Conservation (phyloP, 2,113 vertebrate genomes). For the Eretmochelys imbricata region DNA sequence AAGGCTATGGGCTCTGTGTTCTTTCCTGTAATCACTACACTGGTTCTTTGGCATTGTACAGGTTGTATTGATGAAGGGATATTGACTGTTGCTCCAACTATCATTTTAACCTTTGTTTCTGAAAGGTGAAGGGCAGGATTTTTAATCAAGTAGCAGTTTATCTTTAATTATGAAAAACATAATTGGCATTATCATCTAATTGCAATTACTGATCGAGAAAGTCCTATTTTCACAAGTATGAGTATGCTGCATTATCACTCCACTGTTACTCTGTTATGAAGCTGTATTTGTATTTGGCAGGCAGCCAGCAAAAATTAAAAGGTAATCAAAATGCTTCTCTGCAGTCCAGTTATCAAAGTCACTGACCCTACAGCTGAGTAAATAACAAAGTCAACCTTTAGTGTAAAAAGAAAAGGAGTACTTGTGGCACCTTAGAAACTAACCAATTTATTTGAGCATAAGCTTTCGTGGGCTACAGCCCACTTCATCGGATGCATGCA, state of each 20-base stretch:
- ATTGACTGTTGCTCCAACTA: slow-evolving; percentile 23
- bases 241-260: slow-evolving; percentile 58
- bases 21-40: slow-evolving; percentile 22
- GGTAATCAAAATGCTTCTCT: slow-evolving; percentile 67
- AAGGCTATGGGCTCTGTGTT: slow-evolving; percentile 23
- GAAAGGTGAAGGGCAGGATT: slow-evolving; percentile 76
- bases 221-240: slow-evolving; percentile 74
- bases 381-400: slow-evolving; percentile 58
- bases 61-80: slow-evolving; percentile 45
- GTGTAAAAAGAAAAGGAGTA: background rate
- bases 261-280: slow-evolving; percentile 62
- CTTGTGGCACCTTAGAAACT: no score
- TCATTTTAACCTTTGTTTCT: slow-evolving; percentile 74
- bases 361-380: slow-evolving; percentile 40
- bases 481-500: no score
- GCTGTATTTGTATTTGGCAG: slow-evolving; percentile 66
- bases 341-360: slow-evolving; percentile 64
- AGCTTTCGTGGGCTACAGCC: no score
- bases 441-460: no score
- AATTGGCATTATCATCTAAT: slow-evolving; percentile 80
- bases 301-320: slow-evolving; percentile 74
- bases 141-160: slow-evolving; percentile 78
- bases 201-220: slow-evolving; percentile 76
- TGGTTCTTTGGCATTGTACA: slow-evolving; percentile 55
- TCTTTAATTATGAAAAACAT: slow-evolving; percentile 81